A percentile compares a stretch with the other conserved stretches of the same genome.
These are phyloP conservation scores for Melieria omissa DNA, from an alignment of 2,888 invertebrate species.

Conservation along the genomic window DNA sequence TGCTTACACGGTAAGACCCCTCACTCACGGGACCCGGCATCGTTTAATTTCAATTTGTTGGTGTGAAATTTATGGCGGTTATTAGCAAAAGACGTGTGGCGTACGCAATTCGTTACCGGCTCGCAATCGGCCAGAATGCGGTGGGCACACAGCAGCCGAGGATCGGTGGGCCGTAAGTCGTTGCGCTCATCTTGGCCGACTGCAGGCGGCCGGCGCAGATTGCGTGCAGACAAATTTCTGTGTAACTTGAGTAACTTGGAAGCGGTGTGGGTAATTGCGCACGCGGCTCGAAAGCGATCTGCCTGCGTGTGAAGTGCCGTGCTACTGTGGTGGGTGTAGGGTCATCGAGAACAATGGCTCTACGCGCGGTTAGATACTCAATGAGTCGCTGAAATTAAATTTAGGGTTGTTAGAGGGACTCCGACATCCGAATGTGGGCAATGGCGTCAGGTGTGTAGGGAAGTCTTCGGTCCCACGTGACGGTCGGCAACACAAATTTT, in stretches of 20 bases:
- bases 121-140: background rate
- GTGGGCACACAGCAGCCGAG: background rate
- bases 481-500: too few relatives aligned
- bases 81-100: slow-evolving; percentile 53
- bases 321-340: too few relatives aligned
- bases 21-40: slow-evolving; percentile 30
- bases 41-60: slow-evolving; percentile 65
- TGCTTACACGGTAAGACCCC: background rate
- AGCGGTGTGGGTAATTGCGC: slow-evolving; percentile 42
- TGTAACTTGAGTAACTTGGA: slow-evolving; percentile 64
- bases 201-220: slow-evolving; percentile 10
- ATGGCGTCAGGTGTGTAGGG: too few relatives aligned
- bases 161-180: background rate
- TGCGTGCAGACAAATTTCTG: slow-evolving; percentile 58
- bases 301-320: background rate
- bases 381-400: too few relatives aligned
- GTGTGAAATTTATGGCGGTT: slow-evolving; percentile 62
- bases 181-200: background rate
- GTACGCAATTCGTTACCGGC: slow-evolving; percentile 25
- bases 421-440: too few relatives aligned
- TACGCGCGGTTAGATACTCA: too few relatives aligned
- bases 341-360: too few relatives aligned
- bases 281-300: background rate
- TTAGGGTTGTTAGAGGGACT: too few relatives aligned
- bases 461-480: too few relatives aligned